Evolutionary conservation across 2,113 vertebrate species (phyloP).

Genomic region (Junco hyemalis): DNA sequence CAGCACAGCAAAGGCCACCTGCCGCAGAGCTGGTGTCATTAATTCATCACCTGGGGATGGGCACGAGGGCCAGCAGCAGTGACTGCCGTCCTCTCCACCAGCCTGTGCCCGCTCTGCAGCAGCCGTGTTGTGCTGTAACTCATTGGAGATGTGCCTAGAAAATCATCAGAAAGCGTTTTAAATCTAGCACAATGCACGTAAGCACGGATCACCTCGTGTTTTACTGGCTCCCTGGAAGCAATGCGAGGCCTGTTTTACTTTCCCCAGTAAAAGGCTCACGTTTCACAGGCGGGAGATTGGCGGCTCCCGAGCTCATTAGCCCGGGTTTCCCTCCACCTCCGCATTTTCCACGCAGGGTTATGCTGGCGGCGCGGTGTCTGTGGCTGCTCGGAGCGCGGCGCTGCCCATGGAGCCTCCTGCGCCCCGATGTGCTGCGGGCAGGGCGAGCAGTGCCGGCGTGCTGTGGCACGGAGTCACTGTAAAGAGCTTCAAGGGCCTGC

Average conservation of each 20-base stretch:
- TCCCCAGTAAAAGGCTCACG: conserved; percentile 64
- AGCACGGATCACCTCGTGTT: conserved; percentile 70
- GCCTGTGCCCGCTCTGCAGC: not conserved
- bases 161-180: conserved; percentile 66
- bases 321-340: conserved; percentile 75
- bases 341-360: conserved; percentile 84
- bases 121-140: conserved; percentile 39
- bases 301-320: conserved; percentile 71
- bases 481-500: conserved; percentile 62
- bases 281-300: conserved; percentile 70
- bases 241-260: conserved; percentile 64
- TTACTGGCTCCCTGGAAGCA: conserved; percentile 68
- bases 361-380: conserved; percentile 80
- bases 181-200: conserved; percentile 56
- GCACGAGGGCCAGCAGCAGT: not conserved
- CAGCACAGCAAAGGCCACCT: not conserved
- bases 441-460: conserved; percentile 15
- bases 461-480: conserved; percentile 30
- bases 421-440: conserved; percentile 42
- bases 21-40: rapidly evolving
- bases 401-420: conserved; percentile 53
- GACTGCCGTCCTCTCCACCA: not conserved
- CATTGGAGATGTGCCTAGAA: conserved; percentile 70
- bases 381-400: conserved; percentile 58
- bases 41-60: not conserved